These are phyloP conservation scores for Hypselothyrea guttata DNA, from an alignment of 2,888 invertebrate genomes.

Conservation along the genomic window DNA sequence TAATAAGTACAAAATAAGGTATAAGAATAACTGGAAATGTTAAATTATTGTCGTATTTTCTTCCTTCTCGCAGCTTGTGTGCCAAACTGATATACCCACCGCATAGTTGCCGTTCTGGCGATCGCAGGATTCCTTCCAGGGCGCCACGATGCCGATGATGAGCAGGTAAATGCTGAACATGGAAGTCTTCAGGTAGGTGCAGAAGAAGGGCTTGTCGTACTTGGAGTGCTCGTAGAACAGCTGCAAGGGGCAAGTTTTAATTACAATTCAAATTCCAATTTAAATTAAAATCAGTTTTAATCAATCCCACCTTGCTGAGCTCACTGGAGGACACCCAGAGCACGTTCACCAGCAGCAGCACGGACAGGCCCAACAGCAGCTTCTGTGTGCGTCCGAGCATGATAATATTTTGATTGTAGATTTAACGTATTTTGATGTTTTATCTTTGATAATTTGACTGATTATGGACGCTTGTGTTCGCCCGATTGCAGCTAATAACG, in stretches of 20 bases:
- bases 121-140: slow-evolving; percentile 94
- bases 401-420: slow-evolving; percentile 27
- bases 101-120: slow-evolving; percentile 87
- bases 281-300: too few relatives aligned
- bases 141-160: slow-evolving; percentile 93
- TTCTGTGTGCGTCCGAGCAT: slow-evolving; percentile 86
- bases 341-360: slow-evolving; percentile 94
- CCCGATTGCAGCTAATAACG: background rate
- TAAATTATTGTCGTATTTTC: too few relatives aligned
- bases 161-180: slow-evolving; percentile 96
- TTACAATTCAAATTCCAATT: too few relatives aligned
- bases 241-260: slow-evolving; percentile 83
- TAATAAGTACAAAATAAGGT: too few relatives aligned
- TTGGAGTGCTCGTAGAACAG: slow-evolving; percentile 92
- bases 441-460: slow-evolving; percentile 10
- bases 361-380: slow-evolving; percentile 91
- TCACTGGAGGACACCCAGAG: slow-evolving; percentile 98
- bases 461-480: slow-evolving; percentile 4
- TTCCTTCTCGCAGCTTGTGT: too few relatives aligned
- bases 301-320: slow-evolving; percentile 90
- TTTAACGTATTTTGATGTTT: background rate
- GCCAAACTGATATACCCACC: slow-evolving; percentile 85
- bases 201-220: slow-evolving; percentile 96
- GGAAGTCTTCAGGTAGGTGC: slow-evolving; percentile 96
- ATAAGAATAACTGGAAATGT: too few relatives aligned